Evolutionary conservation across 2,797 vertebrate species (phyloP), one percentile per base, ranked within the genome.

Genomic region (Orientallactaga sibirica): DNA sequence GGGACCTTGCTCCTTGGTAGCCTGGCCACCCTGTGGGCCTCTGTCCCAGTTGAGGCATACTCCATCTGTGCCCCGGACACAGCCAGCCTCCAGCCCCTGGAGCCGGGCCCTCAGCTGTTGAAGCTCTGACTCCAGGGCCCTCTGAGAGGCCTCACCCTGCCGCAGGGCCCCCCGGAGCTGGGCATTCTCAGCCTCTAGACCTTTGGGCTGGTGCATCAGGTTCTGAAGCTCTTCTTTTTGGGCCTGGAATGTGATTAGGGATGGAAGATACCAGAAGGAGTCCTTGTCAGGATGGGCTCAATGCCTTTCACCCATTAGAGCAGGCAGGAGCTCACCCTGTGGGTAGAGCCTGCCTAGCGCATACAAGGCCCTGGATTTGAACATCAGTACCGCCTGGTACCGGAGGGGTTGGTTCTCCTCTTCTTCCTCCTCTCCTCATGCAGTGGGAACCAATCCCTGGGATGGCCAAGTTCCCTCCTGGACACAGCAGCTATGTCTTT

Each of bases 201-300:
- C 91, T 52, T 77, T 95, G 22, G 96, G 98, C 92, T 48, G 96
- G 10, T 4, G 97, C 85, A 98, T 93, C 90, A 98, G 97, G 0
- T 94, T 97, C 94, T 89, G 98, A 62, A 99, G 98, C 95, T 99
- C 99, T 20, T 99, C 99, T 88, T 98, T 98, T 97, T 99, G 98
- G 68, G 98, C 97, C 99, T 99, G 96, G 86, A 90, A 95, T 27
- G 37, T 61, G 25, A 66, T n/a, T 9, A 86, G 19, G 3, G 67
- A 83, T 2, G 33, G 82, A 82, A 79, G 43, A 29, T 24, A 77
- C 66, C 76, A 67, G 10, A 58, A 70, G 61, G 68, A 24, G 5
- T 62, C 48, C 88, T 61, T 10, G 48, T 95, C 66, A 73, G 76
- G 41, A 27, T 20, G 9, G 19, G 14, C 33, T 48, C 52, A 2